A percentile compares a stretch with the other conserved stretches of the same genome.
Conservation (phyloP, 2,888 invertebrate species). For the Agriopis leucophaearia region DNA sequence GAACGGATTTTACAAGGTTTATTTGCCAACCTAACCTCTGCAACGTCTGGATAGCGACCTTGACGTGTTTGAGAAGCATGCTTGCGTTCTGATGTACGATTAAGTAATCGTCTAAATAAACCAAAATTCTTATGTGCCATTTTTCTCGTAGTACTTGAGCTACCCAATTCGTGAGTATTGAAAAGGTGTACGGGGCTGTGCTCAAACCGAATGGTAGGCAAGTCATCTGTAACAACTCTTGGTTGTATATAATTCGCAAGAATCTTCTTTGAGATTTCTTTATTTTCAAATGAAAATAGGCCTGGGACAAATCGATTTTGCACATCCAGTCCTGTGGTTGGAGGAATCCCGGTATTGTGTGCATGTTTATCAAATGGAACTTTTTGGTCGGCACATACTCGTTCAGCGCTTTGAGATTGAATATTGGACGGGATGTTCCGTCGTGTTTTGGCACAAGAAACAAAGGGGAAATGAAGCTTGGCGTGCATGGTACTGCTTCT, state of each 20-base stretch:
- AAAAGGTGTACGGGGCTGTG: not conserved
- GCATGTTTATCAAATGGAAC: not conserved
- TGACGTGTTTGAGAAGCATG: no score
- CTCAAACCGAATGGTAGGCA: not conserved
- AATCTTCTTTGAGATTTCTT: not conserved
- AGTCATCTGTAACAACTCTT: not conserved
- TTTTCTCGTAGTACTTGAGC: not conserved
- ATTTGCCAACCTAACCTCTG: no score
- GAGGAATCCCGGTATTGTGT: not conserved
- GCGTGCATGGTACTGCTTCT: no score
- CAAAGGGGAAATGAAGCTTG: no score
- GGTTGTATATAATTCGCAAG: not conserved
- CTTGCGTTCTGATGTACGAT: not conserved
- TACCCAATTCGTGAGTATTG: not conserved
- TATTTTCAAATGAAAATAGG: not conserved
- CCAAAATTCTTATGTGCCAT: not conserved
- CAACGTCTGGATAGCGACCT: no score
- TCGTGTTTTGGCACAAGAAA: no score
- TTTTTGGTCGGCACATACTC: not conserved
- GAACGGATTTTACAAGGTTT: no score
- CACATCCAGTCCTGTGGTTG: constrained; percentile 1
- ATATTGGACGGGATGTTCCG: no score
- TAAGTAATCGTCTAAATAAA: not conserved
- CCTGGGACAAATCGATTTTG: not conserved
- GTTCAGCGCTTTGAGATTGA: not conserved